phyloP scores from a whole-genome alignment of 2,113 vertebrate species.

The Dasyprocta punctata region DNA sequence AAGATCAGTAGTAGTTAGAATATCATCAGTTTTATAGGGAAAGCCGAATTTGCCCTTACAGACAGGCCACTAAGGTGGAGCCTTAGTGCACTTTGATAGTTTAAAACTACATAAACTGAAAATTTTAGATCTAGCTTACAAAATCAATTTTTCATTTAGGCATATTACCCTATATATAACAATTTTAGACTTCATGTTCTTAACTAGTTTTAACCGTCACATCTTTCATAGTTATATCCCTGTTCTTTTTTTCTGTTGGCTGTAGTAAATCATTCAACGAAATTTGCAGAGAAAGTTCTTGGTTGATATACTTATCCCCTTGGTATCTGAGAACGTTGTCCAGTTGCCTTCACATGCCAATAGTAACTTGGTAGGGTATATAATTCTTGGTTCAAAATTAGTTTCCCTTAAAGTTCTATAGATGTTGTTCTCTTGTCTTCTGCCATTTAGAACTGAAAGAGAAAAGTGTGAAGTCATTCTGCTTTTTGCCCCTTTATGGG shows the following conservation, averaged over 20 bases:
- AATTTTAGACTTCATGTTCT: not conserved
- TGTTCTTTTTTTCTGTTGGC: not conserved
- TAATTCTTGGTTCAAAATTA: not conserved
- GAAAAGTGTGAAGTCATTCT: not conserved
- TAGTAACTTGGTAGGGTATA: not conserved
- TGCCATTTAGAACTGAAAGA: not conserved
- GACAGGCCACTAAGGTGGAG: slow-evolving; percentile 67
- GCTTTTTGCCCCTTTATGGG: not conserved
- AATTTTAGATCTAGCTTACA: not conserved
- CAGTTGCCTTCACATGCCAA: not conserved
- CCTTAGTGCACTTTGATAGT: slow-evolving; percentile 13
- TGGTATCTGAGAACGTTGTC: not conserved
- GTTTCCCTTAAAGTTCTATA: not conserved
- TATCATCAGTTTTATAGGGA: slow-evolving; percentile 78
- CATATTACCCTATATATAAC: not conserved
- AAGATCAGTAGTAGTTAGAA: slow-evolving; percentile 89
- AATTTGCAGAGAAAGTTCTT: not conserved
- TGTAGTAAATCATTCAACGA: not conserved
- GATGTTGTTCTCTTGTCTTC: not conserved
- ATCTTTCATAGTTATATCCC: not conserved
- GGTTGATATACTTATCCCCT: not conserved
- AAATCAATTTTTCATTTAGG: not conserved
- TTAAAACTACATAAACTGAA: not conserved
- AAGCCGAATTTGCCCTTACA: slow-evolving; percentile 73
- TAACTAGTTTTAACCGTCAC: not conserved